Conservation (phyloP, 2,113 vertebrate species). For the Anser cygnoides region DNA sequence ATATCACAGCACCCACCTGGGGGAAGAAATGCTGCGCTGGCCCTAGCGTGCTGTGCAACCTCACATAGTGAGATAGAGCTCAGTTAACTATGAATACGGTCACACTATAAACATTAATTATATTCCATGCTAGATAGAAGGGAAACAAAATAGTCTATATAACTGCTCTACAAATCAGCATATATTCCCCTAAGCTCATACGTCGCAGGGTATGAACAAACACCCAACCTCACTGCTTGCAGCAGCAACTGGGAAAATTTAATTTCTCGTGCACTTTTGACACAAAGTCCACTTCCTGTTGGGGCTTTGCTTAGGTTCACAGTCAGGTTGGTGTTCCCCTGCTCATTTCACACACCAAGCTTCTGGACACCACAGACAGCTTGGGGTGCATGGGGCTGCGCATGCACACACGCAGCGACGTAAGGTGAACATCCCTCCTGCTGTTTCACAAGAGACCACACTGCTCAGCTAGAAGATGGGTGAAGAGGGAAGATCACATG, state of each 20-base stretch:
- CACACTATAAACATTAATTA: not conserved
- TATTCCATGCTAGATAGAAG: not conserved
- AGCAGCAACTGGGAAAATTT: not conserved
- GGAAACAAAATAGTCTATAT: not conserved
- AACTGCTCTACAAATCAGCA: not conserved
- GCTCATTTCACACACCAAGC: not conserved
- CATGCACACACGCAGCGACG: accelerated
- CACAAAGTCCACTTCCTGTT: not conserved
- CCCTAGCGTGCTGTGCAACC: accelerated
- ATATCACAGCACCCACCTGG: no score
- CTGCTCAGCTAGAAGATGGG: not conserved
- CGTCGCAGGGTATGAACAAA: not conserved
- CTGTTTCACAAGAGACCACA: accelerated
- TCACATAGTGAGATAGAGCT: not conserved
- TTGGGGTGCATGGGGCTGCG: accelerated
- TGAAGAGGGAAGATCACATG: not conserved
- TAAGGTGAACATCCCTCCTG: accelerated
- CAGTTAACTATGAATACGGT: not conserved
- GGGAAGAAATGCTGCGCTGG: not conserved
- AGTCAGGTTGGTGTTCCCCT: not conserved
- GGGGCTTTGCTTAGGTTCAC: not conserved
- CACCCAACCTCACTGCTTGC: not conserved
- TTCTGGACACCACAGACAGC: not conserved
- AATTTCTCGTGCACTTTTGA: not conserved
- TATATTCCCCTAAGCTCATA: not conserved